Conservation (phyloP, 2,888 invertebrate genomes). For the Hydrotaea cyrtoneurina region DNA sequence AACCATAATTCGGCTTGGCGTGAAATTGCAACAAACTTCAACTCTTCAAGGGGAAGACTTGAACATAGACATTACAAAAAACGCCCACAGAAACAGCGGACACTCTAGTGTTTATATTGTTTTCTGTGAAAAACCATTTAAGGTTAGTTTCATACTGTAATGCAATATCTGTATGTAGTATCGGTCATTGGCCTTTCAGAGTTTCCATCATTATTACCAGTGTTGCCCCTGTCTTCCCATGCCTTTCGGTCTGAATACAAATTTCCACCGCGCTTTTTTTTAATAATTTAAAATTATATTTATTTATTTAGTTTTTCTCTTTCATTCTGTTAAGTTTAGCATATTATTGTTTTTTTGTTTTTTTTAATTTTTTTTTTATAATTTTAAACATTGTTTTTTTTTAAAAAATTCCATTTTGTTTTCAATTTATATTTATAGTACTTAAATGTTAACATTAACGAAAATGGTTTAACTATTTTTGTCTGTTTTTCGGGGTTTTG, state of each 20-base stretch:
- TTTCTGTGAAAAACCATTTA: no score
- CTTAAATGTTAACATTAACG: conserved; percentile 59
- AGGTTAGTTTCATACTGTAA: no score
- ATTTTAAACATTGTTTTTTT: conserved; percentile 51
- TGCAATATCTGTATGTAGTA: no score
- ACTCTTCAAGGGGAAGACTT: no score
- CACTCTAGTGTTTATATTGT: no score
- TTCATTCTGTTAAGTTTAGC: conserved; percentile 40
- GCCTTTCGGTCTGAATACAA: conserved; percentile 2
- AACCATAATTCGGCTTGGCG: no score
- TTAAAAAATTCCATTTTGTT: conserved; percentile 31
- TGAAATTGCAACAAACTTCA: no score
- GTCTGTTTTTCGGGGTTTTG: background rate
- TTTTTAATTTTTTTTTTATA: conserved; percentile 23
- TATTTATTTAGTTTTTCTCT: conserved; percentile 42
- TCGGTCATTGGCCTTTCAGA: no score
- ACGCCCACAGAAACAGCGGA: no score
- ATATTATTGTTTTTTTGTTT: conserved; percentile 42
- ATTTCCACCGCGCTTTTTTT: conserved; percentile 19
- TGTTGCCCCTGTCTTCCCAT: no score
- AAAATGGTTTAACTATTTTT: conserved; percentile 50
- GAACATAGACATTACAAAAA: no score
- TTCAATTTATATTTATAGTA: conserved; percentile 28
- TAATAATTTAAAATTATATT: conserved; percentile 64
- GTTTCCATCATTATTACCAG: no score